Evolutionary conservation across 53 echinoderm and acorn worm genomes (phyloP).

Genomic region (Paelopatides confundens): DNA sequence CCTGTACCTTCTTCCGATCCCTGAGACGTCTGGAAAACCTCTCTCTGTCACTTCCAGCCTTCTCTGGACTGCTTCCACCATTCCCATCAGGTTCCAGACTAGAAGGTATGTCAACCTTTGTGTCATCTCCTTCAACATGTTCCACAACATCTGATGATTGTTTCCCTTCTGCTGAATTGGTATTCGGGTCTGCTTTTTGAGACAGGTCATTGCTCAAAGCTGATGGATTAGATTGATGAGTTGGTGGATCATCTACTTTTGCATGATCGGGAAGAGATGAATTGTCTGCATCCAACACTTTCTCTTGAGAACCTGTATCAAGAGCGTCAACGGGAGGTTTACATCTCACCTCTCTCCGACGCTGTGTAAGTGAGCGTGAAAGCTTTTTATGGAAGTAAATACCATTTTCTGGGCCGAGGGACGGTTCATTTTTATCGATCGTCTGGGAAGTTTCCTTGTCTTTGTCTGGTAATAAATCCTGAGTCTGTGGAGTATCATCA

Average conservation of each 20-base stretch:
- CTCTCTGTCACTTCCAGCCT: not conserved
- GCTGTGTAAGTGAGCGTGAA: conserved; percentile 4
- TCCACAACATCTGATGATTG: not conserved
- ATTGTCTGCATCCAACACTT: not conserved
- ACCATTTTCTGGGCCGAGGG: conserved; percentile 17
- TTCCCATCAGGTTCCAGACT: not conserved
- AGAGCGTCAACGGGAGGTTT: not conserved
- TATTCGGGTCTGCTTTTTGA: not conserved
- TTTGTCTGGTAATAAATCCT: not conserved
- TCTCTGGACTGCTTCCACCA: not conserved
- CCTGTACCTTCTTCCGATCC: conserved; percentile 27
- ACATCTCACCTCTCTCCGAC: conserved; percentile 25
- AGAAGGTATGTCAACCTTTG: not conserved
- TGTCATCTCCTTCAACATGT: not conserved
- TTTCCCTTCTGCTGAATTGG: not conserved
- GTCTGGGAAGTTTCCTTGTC: conserved; percentile 1
- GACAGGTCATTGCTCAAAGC: not conserved
- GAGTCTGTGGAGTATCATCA: not conserved
- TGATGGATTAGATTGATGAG: not conserved
- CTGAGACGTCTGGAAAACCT: conserved; percentile 29
- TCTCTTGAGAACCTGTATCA: not conserved
- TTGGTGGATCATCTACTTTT: not conserved
- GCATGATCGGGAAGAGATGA: not conserved
- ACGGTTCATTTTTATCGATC: not conserved
- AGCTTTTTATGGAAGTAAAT: conserved; percentile 41